Conservation (phyloP, 2,888 invertebrate species). For the Nemoura dubitans region DNA sequence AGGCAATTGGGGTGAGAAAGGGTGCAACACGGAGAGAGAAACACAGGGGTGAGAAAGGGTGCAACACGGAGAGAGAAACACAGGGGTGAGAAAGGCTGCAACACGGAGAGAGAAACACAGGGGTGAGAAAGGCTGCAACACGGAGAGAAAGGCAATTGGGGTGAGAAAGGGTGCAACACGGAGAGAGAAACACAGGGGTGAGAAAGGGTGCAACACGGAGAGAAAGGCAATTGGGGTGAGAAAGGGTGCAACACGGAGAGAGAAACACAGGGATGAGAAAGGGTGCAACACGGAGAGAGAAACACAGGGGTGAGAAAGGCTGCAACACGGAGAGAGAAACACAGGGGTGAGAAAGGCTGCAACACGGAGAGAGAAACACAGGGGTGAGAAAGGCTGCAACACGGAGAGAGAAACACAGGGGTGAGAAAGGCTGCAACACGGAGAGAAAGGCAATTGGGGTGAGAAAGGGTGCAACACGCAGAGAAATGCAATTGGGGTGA, state of each 20-base stretch:
- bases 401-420: not conserved
- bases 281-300: too few relatives aligned
- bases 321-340: too few relatives aligned
- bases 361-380: too few relatives aligned
- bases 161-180: not conserved
- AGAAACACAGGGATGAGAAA: too few relatives aligned
- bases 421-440: not conserved
- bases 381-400: conserved; percentile 86
- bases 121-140: conserved; percentile 72
- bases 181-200: not conserved
- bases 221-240: not conserved
- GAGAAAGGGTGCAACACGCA: conserved; percentile 71
- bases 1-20: conserved; percentile 61
- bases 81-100: too few relatives aligned
- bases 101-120: not conserved
- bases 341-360: too few relatives aligned
- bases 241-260: too few relatives aligned
- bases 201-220: conserved; percentile 71
- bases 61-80: too few relatives aligned
- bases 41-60: not conserved
- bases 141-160: not conserved
- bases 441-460: not conserved
- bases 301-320: too few relatives aligned
- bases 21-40: conserved; percentile 66
- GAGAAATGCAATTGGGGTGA: not conserved